These are phyloP conservation scores for Protosalanx chinensis DNA, from an alignment of 2,797 vertebrate species.

Conservation along the genomic window DNA sequence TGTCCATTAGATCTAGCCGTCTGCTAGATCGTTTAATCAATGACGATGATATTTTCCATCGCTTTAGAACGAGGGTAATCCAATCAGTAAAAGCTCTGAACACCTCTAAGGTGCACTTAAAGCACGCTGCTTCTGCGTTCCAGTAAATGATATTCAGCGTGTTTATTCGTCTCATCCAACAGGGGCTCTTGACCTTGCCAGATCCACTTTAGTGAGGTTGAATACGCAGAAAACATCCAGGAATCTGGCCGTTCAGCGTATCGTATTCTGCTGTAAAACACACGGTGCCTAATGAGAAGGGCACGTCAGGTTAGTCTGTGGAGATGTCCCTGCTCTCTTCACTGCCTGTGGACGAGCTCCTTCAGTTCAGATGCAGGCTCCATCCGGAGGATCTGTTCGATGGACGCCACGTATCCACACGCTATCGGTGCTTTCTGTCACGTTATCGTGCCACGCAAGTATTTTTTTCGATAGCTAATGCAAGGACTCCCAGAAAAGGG, in stretches of 20 bases:
- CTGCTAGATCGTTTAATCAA: not conserved
- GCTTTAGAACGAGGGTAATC: not conserved
- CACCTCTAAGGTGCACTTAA: not conserved
- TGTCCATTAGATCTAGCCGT: not conserved
- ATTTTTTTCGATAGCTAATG: no score
- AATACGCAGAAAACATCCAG: conserved; percentile 50
- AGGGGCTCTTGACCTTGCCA: conserved; percentile 63
- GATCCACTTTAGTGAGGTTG: conserved; percentile 52
- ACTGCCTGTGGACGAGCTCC: no score
- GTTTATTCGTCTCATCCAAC: conserved; percentile 2
- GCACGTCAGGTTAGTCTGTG: no score
- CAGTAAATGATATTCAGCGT: conserved; percentile 17
- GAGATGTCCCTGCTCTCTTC: no score
- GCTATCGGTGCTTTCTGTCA: not conserved
- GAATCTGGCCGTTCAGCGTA: conserved; percentile 19
- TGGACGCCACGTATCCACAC: no score
- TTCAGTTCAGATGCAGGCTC: no score
- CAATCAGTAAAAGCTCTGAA: not conserved
- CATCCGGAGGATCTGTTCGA: no score
- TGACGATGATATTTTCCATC: not conserved
- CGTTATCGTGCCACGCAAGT: not conserved
- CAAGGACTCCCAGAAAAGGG: not conserved
- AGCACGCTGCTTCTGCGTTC: conserved; percentile 27
- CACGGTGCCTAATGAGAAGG: no score
- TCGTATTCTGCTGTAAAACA: not conserved